A percentile compares a stretch with the other conserved stretches of the same genome.
phyloP scores from a whole-genome alignment of 2,797 vertebrate species.

The Brotula barbata region DNA sequence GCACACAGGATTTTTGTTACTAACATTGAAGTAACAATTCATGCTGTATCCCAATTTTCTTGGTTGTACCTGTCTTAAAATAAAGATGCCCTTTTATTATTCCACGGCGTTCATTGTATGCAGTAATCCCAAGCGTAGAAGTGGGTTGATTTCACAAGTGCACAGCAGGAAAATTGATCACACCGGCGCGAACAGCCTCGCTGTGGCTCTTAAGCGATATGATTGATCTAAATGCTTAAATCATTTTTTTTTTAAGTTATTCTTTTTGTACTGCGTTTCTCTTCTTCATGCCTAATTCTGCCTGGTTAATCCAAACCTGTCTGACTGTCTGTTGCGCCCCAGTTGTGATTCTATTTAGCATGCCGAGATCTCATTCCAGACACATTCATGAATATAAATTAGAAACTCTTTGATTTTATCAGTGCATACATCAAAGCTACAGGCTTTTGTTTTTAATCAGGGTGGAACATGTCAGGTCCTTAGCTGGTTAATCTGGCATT shows the following conservation, averaged over 20 bases:
- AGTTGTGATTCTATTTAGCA: constrained; percentile 1
- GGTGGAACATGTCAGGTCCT: constrained; percentile 1
- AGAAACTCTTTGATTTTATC: constrained; percentile 38
- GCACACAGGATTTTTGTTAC: constrained; percentile 24
- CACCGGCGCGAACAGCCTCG: no score
- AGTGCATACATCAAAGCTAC: constrained; percentile 46
- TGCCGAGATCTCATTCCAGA: constrained; percentile 23
- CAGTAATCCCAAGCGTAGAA: no score
- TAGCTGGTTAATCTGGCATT: constrained; percentile 35
- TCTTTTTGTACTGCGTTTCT: no score
- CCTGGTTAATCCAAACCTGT: no score
- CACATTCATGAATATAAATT: constrained; percentile 40
- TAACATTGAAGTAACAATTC: constrained; percentile 19
- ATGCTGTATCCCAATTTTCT: constrained; percentile 55
- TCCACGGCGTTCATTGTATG: constrained; percentile 15
- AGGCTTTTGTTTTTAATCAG: constrained; percentile 36
- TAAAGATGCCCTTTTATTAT: constrained; percentile 62
- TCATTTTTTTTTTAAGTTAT: no score
- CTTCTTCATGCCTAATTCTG: no score
- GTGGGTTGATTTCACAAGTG: no score
- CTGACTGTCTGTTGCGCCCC: no score
- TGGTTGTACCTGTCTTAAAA: constrained; percentile 62
- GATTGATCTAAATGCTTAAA: no score
- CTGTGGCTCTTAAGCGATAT: no score
- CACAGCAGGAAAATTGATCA: no score